Percentiles rank a stretch among this genome's conserved stretches.
phyloP scores from a whole-genome alignment of 2,888 invertebrate genomes.

The Pollenia amentaria region DNA sequence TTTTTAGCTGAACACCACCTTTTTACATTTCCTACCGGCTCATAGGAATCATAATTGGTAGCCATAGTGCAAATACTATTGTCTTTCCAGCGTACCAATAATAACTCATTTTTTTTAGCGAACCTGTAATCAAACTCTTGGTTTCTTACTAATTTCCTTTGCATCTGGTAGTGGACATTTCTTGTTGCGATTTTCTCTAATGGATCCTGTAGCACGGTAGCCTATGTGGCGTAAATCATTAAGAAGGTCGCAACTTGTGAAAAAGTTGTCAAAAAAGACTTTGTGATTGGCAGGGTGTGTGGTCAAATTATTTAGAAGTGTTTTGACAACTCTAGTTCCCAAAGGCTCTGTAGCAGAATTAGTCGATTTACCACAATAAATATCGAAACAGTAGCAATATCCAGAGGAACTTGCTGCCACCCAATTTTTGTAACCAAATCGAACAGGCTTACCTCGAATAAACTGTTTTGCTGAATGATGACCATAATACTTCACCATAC shows the following conservation, averaged over 20 bases:
- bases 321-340: slow-evolving; percentile 73
- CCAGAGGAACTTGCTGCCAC: neutral
- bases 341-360: neutral
- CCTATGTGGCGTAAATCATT: too few species aligned
- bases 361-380: slow-evolving; percentile 7
- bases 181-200: too few species aligned
- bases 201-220: too few species aligned
- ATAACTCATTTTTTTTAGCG: neutral
- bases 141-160: too few species aligned
- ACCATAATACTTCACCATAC: slow-evolving; percentile 22
- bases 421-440: slow-evolving; percentile 23
- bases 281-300: slow-evolving; percentile 3
- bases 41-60: neutral
- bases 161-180: too few species aligned
- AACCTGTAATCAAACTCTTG: slow-evolving; percentile 8
- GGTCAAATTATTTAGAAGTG: neutral
- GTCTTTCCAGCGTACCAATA: neutral
- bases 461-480: slow-evolving; percentile 11
- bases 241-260: too few species aligned
- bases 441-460: neutral
- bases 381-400: neutral
- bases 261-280: too few species aligned
- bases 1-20: neutral
- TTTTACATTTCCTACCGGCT: slow-evolving; percentile 5
- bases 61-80: neutral